Evolutionary conservation across 2,888 invertebrate genomes (phyloP).

Genomic region (Panzeria rudis): DNA sequence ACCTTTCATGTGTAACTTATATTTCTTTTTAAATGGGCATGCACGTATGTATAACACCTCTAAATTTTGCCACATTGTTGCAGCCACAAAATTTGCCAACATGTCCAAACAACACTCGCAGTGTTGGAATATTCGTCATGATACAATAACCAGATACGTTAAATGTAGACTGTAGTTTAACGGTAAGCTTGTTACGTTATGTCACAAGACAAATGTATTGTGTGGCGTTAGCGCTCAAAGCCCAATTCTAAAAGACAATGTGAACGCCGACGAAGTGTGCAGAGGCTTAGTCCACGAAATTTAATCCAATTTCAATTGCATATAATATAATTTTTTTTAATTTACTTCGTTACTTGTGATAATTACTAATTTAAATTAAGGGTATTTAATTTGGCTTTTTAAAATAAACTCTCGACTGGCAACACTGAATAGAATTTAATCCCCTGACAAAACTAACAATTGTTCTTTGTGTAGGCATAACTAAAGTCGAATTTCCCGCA

Average conservation of each 20-base stretch:
- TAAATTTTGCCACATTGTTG: constrained; percentile 67
- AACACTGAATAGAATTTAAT: too few relatives aligned
- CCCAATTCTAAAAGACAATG: not conserved
- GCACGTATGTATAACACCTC: constrained; percentile 49
- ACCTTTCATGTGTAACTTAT: not conserved
- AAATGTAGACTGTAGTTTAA: not conserved
- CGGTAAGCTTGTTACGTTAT: not conserved
- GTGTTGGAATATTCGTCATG: constrained; percentile 23
- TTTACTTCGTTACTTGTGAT: too few relatives aligned
- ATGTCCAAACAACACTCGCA: constrained; percentile 50
- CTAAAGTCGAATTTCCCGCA: not conserved
- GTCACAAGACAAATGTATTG: not conserved
- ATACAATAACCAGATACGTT: constrained; percentile 51
- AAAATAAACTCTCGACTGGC: too few relatives aligned
- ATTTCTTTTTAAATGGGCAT: constrained; percentile 12
- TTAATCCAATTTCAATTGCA: too few relatives aligned
- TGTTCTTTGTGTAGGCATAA: not conserved
- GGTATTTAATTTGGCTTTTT: too few relatives aligned
- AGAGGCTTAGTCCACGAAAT: too few relatives aligned
- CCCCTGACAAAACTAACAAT: too few relatives aligned
- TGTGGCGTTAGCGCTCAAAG: not conserved
- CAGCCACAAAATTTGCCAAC: constrained; percentile 62
- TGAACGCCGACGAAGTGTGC: not conserved
- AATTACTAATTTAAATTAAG: too few relatives aligned
- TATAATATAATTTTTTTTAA: too few relatives aligned